Conservation (phyloP, 2,113 vertebrate species). For the Gobio gobio region DNA sequence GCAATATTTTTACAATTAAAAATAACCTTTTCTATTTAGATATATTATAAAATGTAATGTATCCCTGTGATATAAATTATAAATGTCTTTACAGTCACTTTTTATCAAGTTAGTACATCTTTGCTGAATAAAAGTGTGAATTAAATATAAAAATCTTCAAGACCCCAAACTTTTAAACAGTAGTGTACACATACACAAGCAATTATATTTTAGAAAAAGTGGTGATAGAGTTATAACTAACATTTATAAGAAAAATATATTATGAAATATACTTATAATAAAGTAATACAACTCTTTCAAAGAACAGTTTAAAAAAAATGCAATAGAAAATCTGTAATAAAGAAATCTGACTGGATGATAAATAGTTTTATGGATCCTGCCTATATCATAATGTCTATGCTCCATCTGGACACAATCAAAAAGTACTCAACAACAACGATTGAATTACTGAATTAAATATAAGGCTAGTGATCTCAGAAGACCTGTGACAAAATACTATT, state of each 20-base stretch:
- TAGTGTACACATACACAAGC: neutral
- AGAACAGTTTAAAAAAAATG: neutral
- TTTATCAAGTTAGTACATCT: neutral
- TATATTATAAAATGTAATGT: neutral
- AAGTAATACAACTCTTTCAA: neutral
- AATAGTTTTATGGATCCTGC: no score
- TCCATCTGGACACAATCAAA: neutral
- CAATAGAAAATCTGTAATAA: neutral
- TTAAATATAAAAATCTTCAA: neutral
- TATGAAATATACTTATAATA: neutral
- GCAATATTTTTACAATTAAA: neutral
- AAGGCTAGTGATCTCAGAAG: neutral
- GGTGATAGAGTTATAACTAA: neutral
- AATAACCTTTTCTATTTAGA: neutral
- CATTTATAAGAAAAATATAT: neutral
- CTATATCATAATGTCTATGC: neutral
- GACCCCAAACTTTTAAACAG: neutral
- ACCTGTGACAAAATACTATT: neutral
- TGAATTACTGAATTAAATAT: neutral
- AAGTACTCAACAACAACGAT: neutral
- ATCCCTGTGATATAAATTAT: neutral
- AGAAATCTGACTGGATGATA: neutral
- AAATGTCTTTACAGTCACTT: neutral
- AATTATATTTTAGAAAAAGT: neutral
- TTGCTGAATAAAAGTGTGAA: neutral